These are phyloP conservation scores for Sinohyriopsis cumingii DNA, from an alignment of 2,888 invertebrate species.

Conservation along the genomic window DNA sequence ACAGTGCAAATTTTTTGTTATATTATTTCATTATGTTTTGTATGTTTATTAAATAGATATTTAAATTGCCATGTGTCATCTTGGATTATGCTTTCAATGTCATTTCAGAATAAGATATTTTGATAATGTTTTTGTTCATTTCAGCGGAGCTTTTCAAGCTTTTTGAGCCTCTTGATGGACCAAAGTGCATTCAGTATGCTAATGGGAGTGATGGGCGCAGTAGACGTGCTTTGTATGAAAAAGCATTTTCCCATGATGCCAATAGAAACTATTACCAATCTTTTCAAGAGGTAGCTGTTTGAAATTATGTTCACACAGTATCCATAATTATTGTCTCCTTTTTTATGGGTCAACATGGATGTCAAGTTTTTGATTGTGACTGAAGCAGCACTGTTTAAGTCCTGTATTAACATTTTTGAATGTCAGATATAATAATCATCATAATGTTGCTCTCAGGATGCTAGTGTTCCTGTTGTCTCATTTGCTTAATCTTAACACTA, in stretches of 20 bases:
- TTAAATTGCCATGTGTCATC: too few relatives aligned
- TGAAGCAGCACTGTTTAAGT: neutral
- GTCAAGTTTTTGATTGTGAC: neutral
- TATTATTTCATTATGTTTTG: too few relatives aligned
- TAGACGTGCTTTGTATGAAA: conserved; percentile 58
- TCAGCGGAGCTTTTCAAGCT: conserved; percentile 58
- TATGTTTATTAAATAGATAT: too few relatives aligned
- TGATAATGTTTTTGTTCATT: conserved; percentile 15
- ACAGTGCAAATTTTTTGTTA: too few relatives aligned
- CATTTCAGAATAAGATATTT: too few relatives aligned
- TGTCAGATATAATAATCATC: too few relatives aligned
- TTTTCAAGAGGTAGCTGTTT: conserved; percentile 47
- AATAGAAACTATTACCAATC: conserved; percentile 35
- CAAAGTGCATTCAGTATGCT: conserved; percentile 56
- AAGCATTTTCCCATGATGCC: conserved; percentile 48
- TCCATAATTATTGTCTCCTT: neutral
- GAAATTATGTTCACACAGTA: neutral
- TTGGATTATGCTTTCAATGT: too few relatives aligned
- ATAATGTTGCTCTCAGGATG: too few relatives aligned
- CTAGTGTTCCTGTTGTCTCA: too few relatives aligned
- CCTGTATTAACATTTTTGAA: too few relatives aligned
- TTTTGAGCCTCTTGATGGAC: conserved; percentile 62
- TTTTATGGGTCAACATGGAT: neutral
- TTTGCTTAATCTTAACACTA: too few relatives aligned
- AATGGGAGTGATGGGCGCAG: conserved; percentile 64